Conservation (phyloP, 2,113 vertebrate species). For the Neogobius melanostomus region DNA sequence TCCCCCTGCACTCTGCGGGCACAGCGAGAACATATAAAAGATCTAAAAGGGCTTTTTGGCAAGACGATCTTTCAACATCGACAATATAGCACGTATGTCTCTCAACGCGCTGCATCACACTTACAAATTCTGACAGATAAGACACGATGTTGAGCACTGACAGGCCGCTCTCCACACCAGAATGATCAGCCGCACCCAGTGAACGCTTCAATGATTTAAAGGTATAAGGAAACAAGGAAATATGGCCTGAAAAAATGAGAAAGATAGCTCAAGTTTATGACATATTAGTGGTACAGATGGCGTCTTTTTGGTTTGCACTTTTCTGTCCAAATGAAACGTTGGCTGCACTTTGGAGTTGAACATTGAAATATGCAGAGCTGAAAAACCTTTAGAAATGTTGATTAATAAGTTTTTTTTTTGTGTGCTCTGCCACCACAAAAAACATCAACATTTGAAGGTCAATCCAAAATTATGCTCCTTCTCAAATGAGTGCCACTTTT, state of each 20-base stretch:
- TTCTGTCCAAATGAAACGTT: background rate
- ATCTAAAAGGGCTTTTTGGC: constrained; percentile 6
- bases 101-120: constrained; percentile 13
- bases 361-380: background rate
- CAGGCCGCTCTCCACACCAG: constrained; percentile 6
- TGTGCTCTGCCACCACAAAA: background rate
- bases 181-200: constrained; percentile 13
- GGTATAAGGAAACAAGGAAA: background rate
- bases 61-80: constrained; percentile 12
- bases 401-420: background rate
- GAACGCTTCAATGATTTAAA: constrained; percentile 23
- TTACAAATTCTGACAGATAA: constrained; percentile 27
- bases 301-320: background rate
- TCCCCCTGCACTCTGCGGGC: background rate
- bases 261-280: background rate
- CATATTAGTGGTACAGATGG: background rate
- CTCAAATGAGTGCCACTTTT: too few species aligned
- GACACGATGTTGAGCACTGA: constrained; percentile 37
- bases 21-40: constrained; percentile 18
- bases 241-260: background rate
- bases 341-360: background rate
- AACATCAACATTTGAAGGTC: background rate
- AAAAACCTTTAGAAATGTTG: background rate
- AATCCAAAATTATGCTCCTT: background rate
- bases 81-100: background rate